Base-by-base conservation (phyloP, 2,797 vertebrate species). In the Bryconaethiops microstoma region DNA sequence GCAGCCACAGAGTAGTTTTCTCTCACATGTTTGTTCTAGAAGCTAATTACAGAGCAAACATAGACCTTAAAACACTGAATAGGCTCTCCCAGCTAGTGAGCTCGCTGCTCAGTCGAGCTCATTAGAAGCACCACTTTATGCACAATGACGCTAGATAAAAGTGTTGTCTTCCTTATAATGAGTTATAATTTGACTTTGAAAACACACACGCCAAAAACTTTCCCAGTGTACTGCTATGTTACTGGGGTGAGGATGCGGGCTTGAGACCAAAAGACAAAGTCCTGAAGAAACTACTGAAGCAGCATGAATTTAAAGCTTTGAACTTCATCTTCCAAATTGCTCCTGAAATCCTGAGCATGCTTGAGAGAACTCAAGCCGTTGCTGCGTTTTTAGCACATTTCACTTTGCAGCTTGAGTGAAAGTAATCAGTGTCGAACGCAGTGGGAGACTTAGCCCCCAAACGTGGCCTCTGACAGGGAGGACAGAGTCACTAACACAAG, bases 31-130 rank as follows among this genome's bases (percentile, higher is more conserved):
- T 57, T 71, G 72, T 71, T 71, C 59, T 81, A 73, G 84, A 71
- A 77, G 82, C 84, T 91, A 92, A 93, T 92, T 90, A 89, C 87
- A 84, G 78, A 8, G 82, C 83, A 91, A 93, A 93, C 89, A 91
- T 72, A 85, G 71, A 75, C 19, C 29, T 77, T 57, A 78, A 45
- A 57, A 80, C 62, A 23, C 23, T 14, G 48, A 48, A 65, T 52
- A 16, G 42, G 62, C 35, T 21, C 62, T 23, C 73, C 5, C 12
- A 50, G 69, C 63, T 71, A 68, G 40, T 70, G 62, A 39, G 67
- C n/a, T 35, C 35, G 39, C 69, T 29, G 62, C 64, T 71, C 42
- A 42, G 57, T 60, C 60, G 35, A 29, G 0, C 42, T 67, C 63
- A 71, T 76, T 68, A 68, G 19, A 68, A 21, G n/a, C 17, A 5